Evolutionary conservation across 1,140 invertebrate species (phyloP).

Genomic region (Ctenoplectra terminalis): DNA sequence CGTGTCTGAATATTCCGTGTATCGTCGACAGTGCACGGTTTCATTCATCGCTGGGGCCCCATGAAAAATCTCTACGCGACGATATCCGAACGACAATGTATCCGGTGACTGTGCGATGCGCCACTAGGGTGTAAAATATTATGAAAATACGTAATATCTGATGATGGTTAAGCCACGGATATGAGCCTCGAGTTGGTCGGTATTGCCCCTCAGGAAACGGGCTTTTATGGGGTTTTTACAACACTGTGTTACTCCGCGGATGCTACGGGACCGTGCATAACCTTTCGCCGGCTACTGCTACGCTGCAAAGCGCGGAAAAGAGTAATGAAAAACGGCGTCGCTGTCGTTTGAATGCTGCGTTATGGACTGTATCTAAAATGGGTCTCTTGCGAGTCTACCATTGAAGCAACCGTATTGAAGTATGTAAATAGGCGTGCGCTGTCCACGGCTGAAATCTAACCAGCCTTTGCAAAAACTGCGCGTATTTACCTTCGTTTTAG

Average conservation of each 20-base stretch:
- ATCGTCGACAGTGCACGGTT: background rate
- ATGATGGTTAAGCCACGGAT: constrained; percentile 71
- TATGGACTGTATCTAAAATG: constrained; percentile 66
- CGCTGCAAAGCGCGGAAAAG: constrained; percentile 37
- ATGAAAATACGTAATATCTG: constrained; percentile 75
- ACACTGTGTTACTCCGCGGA: constrained; percentile 59
- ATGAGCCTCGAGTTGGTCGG: constrained; percentile 11
- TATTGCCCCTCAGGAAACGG: constrained; percentile 49
- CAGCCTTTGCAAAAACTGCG: constrained; percentile 32
- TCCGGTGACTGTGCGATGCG: constrained; percentile 54
- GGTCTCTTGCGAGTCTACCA: constrained; percentile 39
- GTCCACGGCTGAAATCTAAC: background rate
- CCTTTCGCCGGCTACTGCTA: constrained; percentile 41
- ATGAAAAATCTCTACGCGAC: constrained; percentile 17
- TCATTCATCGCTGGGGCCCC: constrained; percentile 6
- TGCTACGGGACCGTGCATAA: constrained; percentile 57
- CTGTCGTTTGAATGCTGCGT: constrained; percentile 56
- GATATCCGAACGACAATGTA: constrained; percentile 26
- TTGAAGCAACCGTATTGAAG: constrained; percentile 39
- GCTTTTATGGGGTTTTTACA: constrained; percentile 76
- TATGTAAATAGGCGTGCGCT: constrained; percentile 40
- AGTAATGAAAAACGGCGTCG: constrained; percentile 55
- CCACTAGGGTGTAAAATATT: constrained; percentile 68
- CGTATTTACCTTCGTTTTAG: constrained; percentile 3
- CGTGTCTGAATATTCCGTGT: background rate